Evolutionary conservation across 2,113 vertebrate genomes (phyloP), one percentile per base, ranked within the genome.

Genomic region (Gambusia holbrooki): DNA sequence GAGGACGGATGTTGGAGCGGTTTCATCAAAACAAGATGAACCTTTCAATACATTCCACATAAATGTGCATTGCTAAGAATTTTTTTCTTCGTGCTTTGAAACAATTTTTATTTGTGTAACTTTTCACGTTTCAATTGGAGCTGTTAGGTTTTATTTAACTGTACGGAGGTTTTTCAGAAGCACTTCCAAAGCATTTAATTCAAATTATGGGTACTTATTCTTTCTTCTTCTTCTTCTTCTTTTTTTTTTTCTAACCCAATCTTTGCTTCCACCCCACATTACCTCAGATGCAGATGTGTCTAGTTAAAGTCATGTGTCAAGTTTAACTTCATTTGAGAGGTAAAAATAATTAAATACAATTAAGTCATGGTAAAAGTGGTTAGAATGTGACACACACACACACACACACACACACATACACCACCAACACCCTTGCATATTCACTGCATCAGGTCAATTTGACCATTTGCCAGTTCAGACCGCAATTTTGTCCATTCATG

Each of bases 41-140:
- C 87, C 71, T 91, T 62, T 90, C 78, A 92, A 90, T 91, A 74
- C 85, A 74, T 81, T 28, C 85, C 87, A 88, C 62, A 88, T 90
- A 89, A 92, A 92, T 19, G 5, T 25, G 3, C 33, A n/a, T 40
- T n/a, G 51, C 2, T 58, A 58, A 58, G 51, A 58, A 11, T 7
- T 48, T 42, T 42, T 42, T 42, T 42, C 48, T 7, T 0, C 48
- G 1, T 5, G 51, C 17, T 25, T 58, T n/a, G 8, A 25, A 48
- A 48, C 3, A 58, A 22, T 22, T 54, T 25, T 58, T n/a, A 10
- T n/a, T n/a, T 19, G 30, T 25, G 22, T 10, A 58, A 42, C 14
- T 42, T 42, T 42, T 15, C 10, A 15, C 14, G 3, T 42, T 42
- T 42, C 10, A 15, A 48, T 19, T 19, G 2, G 45, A 48, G 17